A percentile compares a stretch with the other conserved stretches of the same genome.
Conservation (phyloP, 1,140 invertebrate genomes). For the Drosophila mauritiana region DNA sequence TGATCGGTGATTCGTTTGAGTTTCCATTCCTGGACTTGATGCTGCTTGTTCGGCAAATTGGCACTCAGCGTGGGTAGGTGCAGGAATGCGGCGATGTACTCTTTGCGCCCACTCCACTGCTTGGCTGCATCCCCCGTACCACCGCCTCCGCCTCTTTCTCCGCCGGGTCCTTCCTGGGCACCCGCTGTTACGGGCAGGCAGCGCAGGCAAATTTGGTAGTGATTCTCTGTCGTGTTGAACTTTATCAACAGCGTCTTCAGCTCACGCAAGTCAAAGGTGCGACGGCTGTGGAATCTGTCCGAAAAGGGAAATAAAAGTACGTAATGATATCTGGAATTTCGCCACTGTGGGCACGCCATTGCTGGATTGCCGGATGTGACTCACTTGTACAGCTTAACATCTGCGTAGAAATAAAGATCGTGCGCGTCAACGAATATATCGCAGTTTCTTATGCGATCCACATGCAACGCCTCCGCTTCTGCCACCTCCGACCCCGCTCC, state of each 20-base stretch:
- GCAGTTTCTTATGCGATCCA: slow-evolving; percentile 78
- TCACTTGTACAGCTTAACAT: slow-evolving; percentile 77
- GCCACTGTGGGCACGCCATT: not conserved
- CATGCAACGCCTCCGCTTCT: slow-evolving; percentile 36
- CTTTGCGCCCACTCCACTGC: slow-evolving; percentile 67
- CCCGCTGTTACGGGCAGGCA: slow-evolving; percentile 51
- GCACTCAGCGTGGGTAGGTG: slow-evolving; percentile 35
- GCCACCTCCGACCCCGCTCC: not conserved
- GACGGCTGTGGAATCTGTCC: slow-evolving; percentile 68
- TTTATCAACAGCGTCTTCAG: slow-evolving; percentile 70
- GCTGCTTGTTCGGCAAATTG: slow-evolving; percentile 52
- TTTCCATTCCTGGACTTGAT: slow-evolving; percentile 69
- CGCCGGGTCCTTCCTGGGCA: slow-evolving; percentile 32
- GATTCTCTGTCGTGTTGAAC: slow-evolving; percentile 57
- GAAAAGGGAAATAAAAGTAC: slow-evolving; percentile 11
- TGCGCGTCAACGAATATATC: slow-evolving; percentile 77
- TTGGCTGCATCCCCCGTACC: slow-evolving; percentile 37
- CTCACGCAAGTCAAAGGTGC: slow-evolving; percentile 72
- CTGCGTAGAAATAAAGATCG: slow-evolving; percentile 76
- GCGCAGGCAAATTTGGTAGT: slow-evolving; percentile 63
- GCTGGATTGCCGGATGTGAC: slow-evolving; percentile 28
- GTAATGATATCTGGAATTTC: slow-evolving; percentile 9
- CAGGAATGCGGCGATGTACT: slow-evolving; percentile 54
- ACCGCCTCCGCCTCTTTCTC: slow-evolving; percentile 25
- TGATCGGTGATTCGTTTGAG: slow-evolving; percentile 77